Evolutionary conservation across 2,113 vertebrate species (phyloP), one percentile per base, ranked within the genome.

Genomic region (Rana temporaria): DNA sequence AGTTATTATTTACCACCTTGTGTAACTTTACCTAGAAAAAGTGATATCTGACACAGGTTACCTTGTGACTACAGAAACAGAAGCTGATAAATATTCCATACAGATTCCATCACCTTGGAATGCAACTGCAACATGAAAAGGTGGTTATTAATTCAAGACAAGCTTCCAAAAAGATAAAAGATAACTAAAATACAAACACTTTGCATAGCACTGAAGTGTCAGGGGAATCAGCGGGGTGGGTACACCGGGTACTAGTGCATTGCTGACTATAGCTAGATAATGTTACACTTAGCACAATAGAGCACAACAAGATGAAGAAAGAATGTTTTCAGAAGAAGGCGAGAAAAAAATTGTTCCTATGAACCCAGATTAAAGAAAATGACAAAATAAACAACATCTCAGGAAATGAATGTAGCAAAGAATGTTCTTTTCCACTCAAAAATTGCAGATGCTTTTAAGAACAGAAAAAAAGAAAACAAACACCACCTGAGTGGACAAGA

Each of bases 211-310:
- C 30, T 48, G 34, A 72, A 53, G 66, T 53, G 18, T 38, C 22
- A 42, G 42, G 66, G 66, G 62, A 22, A 60, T 63, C 79, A 81
- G 79, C 79, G 72, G 67, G 79, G 26, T 81, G 32, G 22, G 68
- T 62, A 81, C 79, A 72, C 38, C 22, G 79, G 79, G 68, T 81
- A 72, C 79, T 30, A 11, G 38, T 30, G 68, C 19, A 63, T 72
- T 53, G 11, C 68, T 63, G 57, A 72, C 38, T 20, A 63, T 55
- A 24, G n/a, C n/a, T 24, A 57, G 34, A 81, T 80, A 57, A 42
- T 57, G 20, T 71, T 71, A 62, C 67, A 26, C 15, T n/a, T 24
- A 55, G 30, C 3, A 42, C 26, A 68, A 30, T 71, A 64, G 20
- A n/a, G 38, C 11, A 3, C 48, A 48, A 63, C 66, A 64, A 56